Conservation (phyloP, 2,888 invertebrate species). For the Rutpela maculata region DNA sequence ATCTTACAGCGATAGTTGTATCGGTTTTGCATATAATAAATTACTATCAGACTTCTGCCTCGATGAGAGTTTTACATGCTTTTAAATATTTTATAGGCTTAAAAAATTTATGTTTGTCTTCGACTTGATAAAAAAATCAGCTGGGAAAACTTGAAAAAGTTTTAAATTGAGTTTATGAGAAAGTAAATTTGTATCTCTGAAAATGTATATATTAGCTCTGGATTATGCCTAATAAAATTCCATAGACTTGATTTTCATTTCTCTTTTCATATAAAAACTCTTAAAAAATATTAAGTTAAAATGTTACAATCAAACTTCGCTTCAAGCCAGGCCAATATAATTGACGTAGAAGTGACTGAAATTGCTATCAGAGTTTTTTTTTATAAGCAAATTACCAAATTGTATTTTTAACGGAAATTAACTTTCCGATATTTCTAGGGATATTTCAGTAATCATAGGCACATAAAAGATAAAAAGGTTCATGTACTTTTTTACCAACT, state of each 20-base stretch:
- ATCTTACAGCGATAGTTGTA: background rate
- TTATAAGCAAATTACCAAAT: no score
- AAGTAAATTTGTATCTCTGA: conserved; percentile 10
- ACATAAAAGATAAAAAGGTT: no score
- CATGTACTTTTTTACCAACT: no score
- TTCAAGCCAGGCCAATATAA: background rate
- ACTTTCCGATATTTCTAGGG: no score
- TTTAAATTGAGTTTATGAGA: conserved; percentile 17
- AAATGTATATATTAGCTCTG: conserved; percentile 17
- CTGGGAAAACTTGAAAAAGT: conserved; percentile 2
- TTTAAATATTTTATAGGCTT: conserved; percentile 15
- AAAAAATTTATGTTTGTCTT: conserved; percentile 1
- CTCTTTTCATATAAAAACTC: background rate
- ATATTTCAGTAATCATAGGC: no score
- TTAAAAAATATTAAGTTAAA: background rate
- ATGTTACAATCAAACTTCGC: background rate
- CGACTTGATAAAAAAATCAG: background rate
- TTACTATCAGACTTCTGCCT: conserved; percentile 7
- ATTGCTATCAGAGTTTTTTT: no score
- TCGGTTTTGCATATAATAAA: background rate
- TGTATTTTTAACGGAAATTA: no score
- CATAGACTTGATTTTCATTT: background rate
- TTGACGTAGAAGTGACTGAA: background rate
- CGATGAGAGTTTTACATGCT: background rate
- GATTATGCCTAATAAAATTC: conserved; percentile 8